Evolutionary conservation across 2,888 invertebrate species (phyloP), one percentile per base, ranked within the genome.

Genomic region (Cantharis rustica): DNA sequence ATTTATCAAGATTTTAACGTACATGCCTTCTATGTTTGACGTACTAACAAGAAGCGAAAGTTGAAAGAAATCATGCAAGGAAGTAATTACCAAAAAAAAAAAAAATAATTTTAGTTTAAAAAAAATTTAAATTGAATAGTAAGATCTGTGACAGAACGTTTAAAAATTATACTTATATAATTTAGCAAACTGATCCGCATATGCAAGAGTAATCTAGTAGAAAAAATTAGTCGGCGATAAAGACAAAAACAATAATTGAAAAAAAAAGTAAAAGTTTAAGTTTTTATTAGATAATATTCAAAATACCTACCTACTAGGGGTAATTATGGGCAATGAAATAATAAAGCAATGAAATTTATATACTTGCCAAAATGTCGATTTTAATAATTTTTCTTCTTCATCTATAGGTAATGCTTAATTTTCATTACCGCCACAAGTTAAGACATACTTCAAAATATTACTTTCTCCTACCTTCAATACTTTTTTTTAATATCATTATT

Each of bases 381-480:
- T 47, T n/a, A n/a, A 47, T 47, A 47, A 47, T 47, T 47, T 47
- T 47, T n/a, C 7, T 47, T 47, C n/a, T n/a, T 47, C 47, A n/a
- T 47, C n/a, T 47, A n/a, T n/a, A n/a, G 47, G 4, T n/a, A 47
- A 47, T 0, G n/a, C n/a, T n/a, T 47, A n/a, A n/a, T 47, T 47
- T 47, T n/a, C n/a, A n/a, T n/a, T 47, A 13, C 9, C 9, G 47
- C 47, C n/a, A 47, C 47, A 9, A 47, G 31, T 5, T 31, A 31
- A 31, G 31, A 31, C 31, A 13, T n/a, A 47, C n/a, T n/a, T n/a
- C n/a, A n/a, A 47, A 47, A n/a, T n/a, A 47, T 66, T 66, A 70
- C 63, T 76, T 76, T 76, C 76, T 76, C 76, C 76, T 76, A 70
- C 76, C 73, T 76, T 27, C 68, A 66, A 27, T 61, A 16, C 68